Evolutionary conservation across 1,140 invertebrate genomes (phyloP).

Genomic region (Drosophila murphyi): DNA sequence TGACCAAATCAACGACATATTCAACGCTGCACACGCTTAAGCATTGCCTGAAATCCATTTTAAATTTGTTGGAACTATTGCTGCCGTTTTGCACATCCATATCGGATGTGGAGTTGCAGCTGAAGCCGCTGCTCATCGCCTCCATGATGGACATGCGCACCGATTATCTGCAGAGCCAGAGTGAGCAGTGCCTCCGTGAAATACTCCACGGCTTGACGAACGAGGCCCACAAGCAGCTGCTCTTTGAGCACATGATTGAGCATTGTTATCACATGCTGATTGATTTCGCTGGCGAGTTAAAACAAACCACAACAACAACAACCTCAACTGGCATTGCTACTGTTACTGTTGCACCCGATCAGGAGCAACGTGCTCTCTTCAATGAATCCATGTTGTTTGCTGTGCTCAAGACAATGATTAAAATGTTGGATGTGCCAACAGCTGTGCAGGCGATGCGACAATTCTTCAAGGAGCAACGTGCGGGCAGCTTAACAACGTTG

Average conservation of each 20-base stretch:
- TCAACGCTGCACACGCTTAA: constrained; percentile 79
- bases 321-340: no score
- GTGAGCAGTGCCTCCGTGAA: constrained; percentile 88
- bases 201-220: constrained; percentile 86
- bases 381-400: constrained; percentile 79
- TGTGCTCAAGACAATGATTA: constrained; percentile 90
- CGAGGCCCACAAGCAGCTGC: constrained; percentile 88
- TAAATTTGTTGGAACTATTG: constrained; percentile 73
- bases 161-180: constrained; percentile 89
- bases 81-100: constrained; percentile 64
- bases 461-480: constrained; percentile 89
- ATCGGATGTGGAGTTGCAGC: constrained; percentile 47
- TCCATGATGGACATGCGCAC: constrained; percentile 91
- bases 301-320: constrained; percentile 15
- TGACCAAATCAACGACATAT: constrained; percentile 64
- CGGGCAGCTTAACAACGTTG: constrained; percentile 89
- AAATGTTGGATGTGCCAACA: constrained; percentile 91
- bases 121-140: constrained; percentile 88
- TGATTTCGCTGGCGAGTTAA: constrained; percentile 85
- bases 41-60: constrained; percentile 75
- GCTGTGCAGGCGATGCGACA: constrained; percentile 92
- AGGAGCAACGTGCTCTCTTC: constrained; percentile 60
- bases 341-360: constrained; percentile 11
- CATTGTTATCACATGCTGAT: constrained; percentile 90
- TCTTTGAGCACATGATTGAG: constrained; percentile 88